Evolutionary conservation across 2,888 invertebrate genomes (phyloP).

Genomic region (Entomobrya proxima): DNA sequence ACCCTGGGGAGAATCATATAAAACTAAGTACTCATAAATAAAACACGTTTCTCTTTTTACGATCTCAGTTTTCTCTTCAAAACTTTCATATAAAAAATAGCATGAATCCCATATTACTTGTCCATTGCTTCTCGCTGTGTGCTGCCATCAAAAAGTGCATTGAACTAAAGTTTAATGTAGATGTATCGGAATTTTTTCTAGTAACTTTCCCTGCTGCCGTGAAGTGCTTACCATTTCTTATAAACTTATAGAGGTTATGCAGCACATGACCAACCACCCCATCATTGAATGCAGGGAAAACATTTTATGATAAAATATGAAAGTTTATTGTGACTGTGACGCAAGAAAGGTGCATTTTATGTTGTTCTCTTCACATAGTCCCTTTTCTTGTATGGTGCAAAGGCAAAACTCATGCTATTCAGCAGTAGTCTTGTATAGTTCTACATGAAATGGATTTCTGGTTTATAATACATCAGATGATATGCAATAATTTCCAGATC

Average conservation of each 20-base stretch:
- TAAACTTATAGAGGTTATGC: not conserved
- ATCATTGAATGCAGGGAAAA: not conserved
- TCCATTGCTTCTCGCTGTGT: not conserved
- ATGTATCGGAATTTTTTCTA: not conserved
- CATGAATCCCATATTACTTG: conserved; percentile 10
- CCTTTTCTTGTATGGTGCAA: not conserved
- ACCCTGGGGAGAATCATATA: conserved; percentile 5
- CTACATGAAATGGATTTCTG: too few relatives aligned
- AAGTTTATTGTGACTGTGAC: conserved; percentile 40
- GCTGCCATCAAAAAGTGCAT: not conserved
- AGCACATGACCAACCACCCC: not conserved
- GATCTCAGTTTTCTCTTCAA: conserved; percentile 11
- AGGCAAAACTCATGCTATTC: too few relatives aligned
- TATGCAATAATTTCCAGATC: conserved; percentile 63
- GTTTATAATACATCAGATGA: conserved; percentile 22
- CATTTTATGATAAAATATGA: conserved; percentile 48
- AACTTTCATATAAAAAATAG: not conserved
- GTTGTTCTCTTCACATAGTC: conserved; percentile 4
- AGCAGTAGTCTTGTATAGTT: too few relatives aligned
- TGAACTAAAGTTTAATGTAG: not conserved
- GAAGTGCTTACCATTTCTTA: not conserved
- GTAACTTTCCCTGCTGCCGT: not conserved
- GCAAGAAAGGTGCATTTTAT: conserved; percentile 54
- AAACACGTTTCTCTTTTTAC: conserved; percentile 47
- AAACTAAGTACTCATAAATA: conserved; percentile 49